Evolutionary conservation across 2,113 vertebrate species (phyloP), one percentile per base, ranked within the genome.

Genomic region (Scalopus aquaticus): DNA sequence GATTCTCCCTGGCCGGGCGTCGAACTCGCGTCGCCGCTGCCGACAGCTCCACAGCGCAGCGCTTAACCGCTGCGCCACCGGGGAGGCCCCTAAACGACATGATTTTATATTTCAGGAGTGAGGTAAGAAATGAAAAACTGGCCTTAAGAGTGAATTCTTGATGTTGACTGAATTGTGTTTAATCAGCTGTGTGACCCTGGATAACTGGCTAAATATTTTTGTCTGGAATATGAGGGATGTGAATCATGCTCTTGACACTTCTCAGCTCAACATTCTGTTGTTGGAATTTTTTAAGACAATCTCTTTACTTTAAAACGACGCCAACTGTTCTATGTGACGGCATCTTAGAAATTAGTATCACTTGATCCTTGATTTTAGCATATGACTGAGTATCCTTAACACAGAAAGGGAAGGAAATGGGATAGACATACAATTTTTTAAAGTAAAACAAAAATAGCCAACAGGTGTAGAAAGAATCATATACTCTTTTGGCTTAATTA

Each of bases 101-200:
- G 42, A 62, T 94, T 79, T 44, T 83, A 56, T 90, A 88, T 54
- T 90, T 79, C 56, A 81, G 19, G 39, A 88, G 16, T 94, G 56
- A 93, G 11, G 30, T 42, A 62, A 42, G 80, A 83, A 64, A 58
- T 19, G 32, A 39, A 93, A 92, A 93, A 78, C 28, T 85, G 64
- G 37, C 32, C 37, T 79, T 70, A 19, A 78, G 9, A 94, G 16
- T 35, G 90, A 80, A 88, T 84, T 76, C 64, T 69, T 64, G 81
- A 73, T 32, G 11, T 24, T 69, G 65, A 46, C n/a, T 20, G 78
- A 74, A 16, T 9, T 90, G 30, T 84, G 79, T 35, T 42, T 65
- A 84, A 77, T 51, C 42, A 78, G 88, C 28, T 46, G 8, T 39
- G 37, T 73, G 74, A 67, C 28, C 28, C 73, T 88, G 7, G 13